phyloP scores from a whole-genome alignment of 2,113 vertebrate genomes.

The Propithecus coquereli region DNA sequence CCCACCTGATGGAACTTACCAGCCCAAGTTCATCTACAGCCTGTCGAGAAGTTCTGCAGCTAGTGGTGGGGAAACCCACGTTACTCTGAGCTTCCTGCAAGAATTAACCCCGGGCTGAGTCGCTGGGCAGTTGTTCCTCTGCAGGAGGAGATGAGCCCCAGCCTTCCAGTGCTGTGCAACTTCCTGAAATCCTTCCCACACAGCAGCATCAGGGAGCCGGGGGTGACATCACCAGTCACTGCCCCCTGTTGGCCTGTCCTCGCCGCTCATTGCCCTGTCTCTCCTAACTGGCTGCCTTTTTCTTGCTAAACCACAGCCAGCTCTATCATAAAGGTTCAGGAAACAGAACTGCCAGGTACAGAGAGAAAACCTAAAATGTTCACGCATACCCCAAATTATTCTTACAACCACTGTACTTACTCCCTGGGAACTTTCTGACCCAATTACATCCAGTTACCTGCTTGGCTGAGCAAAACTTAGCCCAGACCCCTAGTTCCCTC shows the following conservation, averaged over 20 bases:
- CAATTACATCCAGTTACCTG: background rate
- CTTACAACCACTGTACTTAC: background rate
- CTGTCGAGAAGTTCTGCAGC: rapidly evolving
- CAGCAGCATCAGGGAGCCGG: background rate
- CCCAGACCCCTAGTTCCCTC: background rate
- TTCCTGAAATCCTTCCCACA: background rate
- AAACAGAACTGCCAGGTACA: background rate
- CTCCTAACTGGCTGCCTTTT: background rate
- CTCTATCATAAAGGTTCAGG: background rate
- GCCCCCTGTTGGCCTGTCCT: background rate
- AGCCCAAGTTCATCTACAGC: background rate
- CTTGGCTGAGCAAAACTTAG: background rate
- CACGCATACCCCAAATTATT: background rate
- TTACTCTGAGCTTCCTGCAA: background rate
- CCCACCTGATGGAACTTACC: background rate
- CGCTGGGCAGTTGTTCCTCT: background rate
- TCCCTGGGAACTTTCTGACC: background rate
- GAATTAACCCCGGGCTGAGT: background rate
- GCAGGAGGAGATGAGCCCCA: rapidly evolving
- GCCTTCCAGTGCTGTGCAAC: background rate
- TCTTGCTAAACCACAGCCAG: background rate
- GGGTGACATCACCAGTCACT: background rate
- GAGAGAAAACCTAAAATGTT: background rate
- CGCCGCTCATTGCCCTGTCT: background rate
- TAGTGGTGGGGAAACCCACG: rapidly evolving